Conservation (phyloP, 1,140 invertebrate species). For the Sitobion miscanthi region DNA sequence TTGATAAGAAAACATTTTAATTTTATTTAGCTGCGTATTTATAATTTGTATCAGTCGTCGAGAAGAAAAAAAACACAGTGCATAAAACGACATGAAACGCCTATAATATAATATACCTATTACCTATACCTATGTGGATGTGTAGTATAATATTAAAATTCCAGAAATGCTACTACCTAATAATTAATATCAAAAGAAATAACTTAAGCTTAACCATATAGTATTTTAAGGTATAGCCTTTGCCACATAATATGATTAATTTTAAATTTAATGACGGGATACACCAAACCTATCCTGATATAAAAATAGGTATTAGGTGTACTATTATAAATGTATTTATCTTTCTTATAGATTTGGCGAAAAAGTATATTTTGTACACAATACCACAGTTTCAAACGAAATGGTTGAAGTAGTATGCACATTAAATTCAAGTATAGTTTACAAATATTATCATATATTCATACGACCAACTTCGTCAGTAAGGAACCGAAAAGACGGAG, state of each 20-base stretch:
- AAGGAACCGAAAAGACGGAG: slow-evolving; percentile 61
- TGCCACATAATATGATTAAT: neutral
- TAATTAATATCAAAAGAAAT: neutral
- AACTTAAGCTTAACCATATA: neutral
- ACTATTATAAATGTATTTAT: neutral
- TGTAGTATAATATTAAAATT: too few relatives aligned
- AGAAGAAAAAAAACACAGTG: too few relatives aligned
- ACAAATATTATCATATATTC: slow-evolving; percentile 62
- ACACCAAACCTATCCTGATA: neutral
- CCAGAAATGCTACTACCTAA: too few relatives aligned
- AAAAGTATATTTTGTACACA: slow-evolving; percentile 29
- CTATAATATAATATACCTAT: too few relatives aligned
- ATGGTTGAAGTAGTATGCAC: slow-evolving; percentile 60
- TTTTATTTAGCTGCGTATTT: too few relatives aligned
- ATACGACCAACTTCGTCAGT: slow-evolving; percentile 53
- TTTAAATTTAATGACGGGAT: neutral
- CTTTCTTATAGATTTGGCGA: neutral
- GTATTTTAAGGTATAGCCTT: neutral
- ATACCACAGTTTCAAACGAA: slow-evolving; percentile 57
- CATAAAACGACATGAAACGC: too few relatives aligned
- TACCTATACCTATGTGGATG: neutral
- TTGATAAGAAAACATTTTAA: too few relatives aligned
- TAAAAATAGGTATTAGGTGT: neutral
- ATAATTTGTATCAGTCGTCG: too few relatives aligned
- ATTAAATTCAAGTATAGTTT: slow-evolving; percentile 54